phyloP scores from a whole-genome alignment of 2,113 vertebrate genomes.

The Pongo pygmaeus region DNA sequence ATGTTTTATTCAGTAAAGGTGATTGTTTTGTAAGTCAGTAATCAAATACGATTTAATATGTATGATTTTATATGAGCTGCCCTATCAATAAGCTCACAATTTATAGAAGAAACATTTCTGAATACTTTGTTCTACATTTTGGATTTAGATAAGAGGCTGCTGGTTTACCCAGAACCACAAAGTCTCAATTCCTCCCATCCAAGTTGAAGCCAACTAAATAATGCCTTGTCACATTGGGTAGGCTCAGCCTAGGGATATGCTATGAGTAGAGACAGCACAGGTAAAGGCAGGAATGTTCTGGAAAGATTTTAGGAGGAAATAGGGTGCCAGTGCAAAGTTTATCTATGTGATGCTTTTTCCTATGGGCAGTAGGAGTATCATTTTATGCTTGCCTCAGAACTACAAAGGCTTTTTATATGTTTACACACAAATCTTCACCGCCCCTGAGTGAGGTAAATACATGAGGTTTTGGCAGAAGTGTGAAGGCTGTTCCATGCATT shows the following conservation, averaged over 20 bases:
- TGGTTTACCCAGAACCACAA: not conserved
- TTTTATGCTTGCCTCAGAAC: not conserved
- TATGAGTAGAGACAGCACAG: not conserved
- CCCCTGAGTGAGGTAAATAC: conserved; percentile 18
- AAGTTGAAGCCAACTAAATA: not conserved
- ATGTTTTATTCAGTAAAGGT: not conserved
- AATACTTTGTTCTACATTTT: not conserved
- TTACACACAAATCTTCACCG: conserved; percentile 9
- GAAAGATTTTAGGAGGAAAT: not conserved
- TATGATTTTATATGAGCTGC: not conserved
- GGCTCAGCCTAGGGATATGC: not conserved
- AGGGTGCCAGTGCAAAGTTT: not conserved
- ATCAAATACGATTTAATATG: not conserved
- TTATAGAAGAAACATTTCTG: not conserved
- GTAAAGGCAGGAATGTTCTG: conserved; percentile 24
- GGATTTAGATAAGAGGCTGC: not conserved
- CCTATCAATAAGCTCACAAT: not conserved
- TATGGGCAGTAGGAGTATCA: not conserved
- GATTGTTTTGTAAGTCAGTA: not conserved
- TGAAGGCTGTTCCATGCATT: conserved; percentile 14
- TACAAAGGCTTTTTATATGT: conserved; percentile 29
- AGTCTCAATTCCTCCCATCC: not conserved
- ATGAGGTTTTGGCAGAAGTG: not conserved
- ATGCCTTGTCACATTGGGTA: not conserved
- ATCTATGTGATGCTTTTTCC: conserved; percentile 36